Conservation (phyloP, 2,797 vertebrate genomes). For the Oreonectes daqikongensis region DNA sequence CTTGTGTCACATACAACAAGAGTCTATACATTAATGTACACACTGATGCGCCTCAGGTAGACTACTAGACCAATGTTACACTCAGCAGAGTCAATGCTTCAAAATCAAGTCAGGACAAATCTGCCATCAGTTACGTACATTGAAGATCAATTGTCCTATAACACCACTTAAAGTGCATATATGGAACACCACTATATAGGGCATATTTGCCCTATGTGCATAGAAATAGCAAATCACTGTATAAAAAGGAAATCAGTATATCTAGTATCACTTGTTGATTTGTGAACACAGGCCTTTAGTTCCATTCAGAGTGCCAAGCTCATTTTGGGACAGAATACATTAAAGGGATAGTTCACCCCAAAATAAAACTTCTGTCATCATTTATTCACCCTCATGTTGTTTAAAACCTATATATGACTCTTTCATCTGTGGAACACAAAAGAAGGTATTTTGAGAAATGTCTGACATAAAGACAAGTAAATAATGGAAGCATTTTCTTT, state of each 20-base stretch:
- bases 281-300: not conserved
- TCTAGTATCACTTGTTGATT: not conserved
- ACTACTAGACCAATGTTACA: not conserved
- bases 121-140: not conserved
- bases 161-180: no score
- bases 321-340: not conserved
- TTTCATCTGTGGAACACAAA: no score
- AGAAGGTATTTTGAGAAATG: no score
- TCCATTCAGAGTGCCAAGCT: not conserved
- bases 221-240: not conserved
- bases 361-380: no score
- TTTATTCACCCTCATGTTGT: no score
- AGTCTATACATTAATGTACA: slow-evolving; percentile 24
- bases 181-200: no score
- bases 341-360: no score
- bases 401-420: no score
- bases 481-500: not conserved
- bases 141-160: not conserved
- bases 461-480: no score
- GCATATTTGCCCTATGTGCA: not conserved
- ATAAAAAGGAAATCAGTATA: not conserved
- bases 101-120: not conserved
- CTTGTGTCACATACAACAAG: slow-evolving; percentile 56
- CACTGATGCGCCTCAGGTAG: slow-evolving; percentile 46
- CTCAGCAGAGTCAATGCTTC: not conserved